Conservation (phyloP, 2,113 vertebrate genomes). For the Oryzias melastigma region DNA sequence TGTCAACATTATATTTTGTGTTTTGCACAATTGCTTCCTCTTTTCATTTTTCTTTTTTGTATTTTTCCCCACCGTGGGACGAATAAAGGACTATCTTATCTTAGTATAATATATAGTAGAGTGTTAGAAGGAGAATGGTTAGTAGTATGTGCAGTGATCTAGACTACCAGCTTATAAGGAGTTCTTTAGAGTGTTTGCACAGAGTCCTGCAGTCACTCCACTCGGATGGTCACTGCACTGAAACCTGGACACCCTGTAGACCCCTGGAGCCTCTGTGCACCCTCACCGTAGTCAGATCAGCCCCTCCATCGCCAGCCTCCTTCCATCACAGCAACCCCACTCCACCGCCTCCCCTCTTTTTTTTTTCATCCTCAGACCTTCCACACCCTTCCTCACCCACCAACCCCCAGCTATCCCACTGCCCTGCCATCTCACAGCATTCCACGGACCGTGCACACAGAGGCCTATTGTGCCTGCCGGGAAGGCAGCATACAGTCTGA, state of each 20-base stretch:
- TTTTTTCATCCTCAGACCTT: constrained; percentile 51
- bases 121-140: too few relatives aligned
- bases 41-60: too few relatives aligned
- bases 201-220: constrained; percentile 36
- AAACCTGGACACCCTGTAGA: constrained; percentile 81
- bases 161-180: too few relatives aligned
- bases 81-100: too few relatives aligned
- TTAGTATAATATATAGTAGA: background rate
- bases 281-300: constrained; percentile 56
- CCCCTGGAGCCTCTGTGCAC: constrained; percentile 79
- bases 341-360: constrained; percentile 14
- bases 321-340: constrained; percentile 44
- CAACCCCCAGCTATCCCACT: constrained; percentile 80
- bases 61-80: too few relatives aligned
- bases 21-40: too few relatives aligned
- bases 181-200: constrained; percentile 13
- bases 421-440: constrained; percentile 80
- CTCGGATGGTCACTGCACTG: constrained; percentile 50
- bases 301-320: constrained; percentile 51
- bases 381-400: constrained; percentile 69
- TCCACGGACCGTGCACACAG: constrained; percentile 79
- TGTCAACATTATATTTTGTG: too few relatives aligned
- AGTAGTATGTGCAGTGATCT: too few relatives aligned
- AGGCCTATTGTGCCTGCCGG: constrained; percentile 77
- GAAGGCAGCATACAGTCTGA: constrained; percentile 68